These are phyloP conservation scores for Pseudococcus jackbeardsleyi DNA, from an alignment of 2,888 invertebrate genomes.

Conservation along the genomic window DNA sequence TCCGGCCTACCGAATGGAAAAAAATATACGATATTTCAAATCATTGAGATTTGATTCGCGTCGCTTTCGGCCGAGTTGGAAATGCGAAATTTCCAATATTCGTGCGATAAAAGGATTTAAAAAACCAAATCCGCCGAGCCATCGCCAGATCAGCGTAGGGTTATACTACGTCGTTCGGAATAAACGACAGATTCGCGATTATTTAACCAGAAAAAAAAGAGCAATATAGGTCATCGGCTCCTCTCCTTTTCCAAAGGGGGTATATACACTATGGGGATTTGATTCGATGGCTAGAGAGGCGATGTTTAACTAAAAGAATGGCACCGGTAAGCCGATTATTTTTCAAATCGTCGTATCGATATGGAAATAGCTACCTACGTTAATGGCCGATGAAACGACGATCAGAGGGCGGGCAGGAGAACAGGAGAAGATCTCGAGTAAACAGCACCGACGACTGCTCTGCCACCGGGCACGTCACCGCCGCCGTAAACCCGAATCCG, in stretches of 20 bases:
- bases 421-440: neutral
- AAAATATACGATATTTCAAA: neutral
- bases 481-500: neutral
- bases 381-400: neutral
- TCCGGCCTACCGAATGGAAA: neutral
- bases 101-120: conserved; percentile 32
- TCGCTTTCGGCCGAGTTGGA: neutral
- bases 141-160: neutral
- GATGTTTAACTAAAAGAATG: conserved; percentile 11
- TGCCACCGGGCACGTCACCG: neutral
- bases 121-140: conserved; percentile 3
- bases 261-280: neutral
- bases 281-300: neutral
- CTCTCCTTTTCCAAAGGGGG: neutral
- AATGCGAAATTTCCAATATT: conserved; percentile 15
- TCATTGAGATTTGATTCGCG: neutral
- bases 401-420: too few species aligned
- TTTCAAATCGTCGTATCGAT: conserved; percentile 14
- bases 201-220: conserved; percentile 22
- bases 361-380: neutral
- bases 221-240: conserved; percentile 5
- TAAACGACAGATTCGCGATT: conserved; percentile 1
- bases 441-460: neutral
- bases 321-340: conserved; percentile 9
- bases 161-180: neutral